phyloP scores from a whole-genome alignment of 2,113 vertebrate species.

The Puffinus mauretanicus region DNA sequence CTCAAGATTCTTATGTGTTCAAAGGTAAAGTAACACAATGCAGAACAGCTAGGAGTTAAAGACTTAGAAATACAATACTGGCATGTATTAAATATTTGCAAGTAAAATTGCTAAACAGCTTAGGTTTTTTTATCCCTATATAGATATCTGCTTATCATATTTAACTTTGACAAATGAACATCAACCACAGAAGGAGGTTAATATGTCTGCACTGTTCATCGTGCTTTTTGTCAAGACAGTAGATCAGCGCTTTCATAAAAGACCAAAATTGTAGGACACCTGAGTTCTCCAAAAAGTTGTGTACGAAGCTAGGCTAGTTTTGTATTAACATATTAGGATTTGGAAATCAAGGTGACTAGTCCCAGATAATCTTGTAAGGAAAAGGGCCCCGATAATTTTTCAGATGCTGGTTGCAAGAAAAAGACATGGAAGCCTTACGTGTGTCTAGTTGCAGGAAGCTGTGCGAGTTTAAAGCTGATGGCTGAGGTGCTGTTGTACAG shows the following conservation, averaged over 20 bases:
- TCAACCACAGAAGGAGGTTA: neutral
- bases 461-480: neutral
- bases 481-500: neutral
- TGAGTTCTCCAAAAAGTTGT: neutral
- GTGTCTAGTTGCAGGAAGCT: neutral
- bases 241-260: neutral
- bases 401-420: neutral
- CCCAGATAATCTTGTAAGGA: neutral
- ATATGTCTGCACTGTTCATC: neutral
- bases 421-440: neutral
- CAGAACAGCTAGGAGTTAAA: neutral
- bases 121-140: neutral
- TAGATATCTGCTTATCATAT: neutral
- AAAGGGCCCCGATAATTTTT: neutral
- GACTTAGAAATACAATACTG: neutral
- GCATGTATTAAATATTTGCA: neutral
- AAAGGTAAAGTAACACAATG: neutral
- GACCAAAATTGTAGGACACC: neutral
- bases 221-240: neutral
- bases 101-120: neutral
- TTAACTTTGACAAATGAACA: neutral
- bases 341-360: neutral
- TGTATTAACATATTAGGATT: neutral
- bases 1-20: neutral
- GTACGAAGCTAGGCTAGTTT: neutral